Conservation (phyloP, 1,140 invertebrate genomes). For the Rhopalosiphum padi region DNA sequence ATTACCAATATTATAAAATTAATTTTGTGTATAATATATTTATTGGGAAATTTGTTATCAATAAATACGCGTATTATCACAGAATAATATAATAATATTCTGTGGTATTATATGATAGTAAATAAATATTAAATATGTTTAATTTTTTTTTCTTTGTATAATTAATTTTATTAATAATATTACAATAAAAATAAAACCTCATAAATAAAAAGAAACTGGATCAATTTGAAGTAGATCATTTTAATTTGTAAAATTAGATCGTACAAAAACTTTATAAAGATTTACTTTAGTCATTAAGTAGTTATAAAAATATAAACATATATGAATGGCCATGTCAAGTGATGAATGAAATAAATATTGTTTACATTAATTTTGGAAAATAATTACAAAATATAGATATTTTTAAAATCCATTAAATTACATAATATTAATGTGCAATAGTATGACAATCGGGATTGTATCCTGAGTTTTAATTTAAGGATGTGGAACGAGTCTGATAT, state of each 20-base stretch:
- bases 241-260: not conserved
- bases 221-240: not conserved
- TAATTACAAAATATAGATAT: not conserved
- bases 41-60: not conserved
- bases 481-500: not conserved
- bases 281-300: not conserved
- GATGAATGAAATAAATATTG: not conserved
- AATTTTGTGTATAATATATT: not conserved
- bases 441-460: not conserved
- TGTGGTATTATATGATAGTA: not conserved
- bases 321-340: not conserved
- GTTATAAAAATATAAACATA: not conserved
- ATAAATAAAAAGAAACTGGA: too few relatives aligned
- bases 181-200: too few relatives aligned
- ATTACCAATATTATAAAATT: not conserved
- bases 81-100: too few relatives aligned
- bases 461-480: not conserved
- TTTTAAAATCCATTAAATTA: not conserved
- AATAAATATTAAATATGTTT: too few relatives aligned
- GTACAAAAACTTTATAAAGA: not conserved
- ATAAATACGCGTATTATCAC: not conserved
- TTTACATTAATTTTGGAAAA: not conserved
- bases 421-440: not conserved
- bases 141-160: too few relatives aligned
- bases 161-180: too few relatives aligned